These are phyloP conservation scores for Hermaeophaga mercurialis DNA, from an alignment of 2,888 invertebrate genomes.

Conservation along the genomic window DNA sequence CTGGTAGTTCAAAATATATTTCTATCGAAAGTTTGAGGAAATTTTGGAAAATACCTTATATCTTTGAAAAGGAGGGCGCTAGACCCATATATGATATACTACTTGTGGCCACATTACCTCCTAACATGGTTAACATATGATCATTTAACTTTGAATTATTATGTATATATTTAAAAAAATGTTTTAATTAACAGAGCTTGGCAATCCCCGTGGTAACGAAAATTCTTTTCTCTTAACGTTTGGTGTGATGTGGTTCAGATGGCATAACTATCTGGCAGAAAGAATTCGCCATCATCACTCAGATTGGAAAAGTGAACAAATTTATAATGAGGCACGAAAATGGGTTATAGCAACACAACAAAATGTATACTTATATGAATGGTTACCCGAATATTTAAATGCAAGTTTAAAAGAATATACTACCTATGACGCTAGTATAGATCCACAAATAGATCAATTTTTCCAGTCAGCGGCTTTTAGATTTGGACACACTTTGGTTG, in stretches of 20 bases:
- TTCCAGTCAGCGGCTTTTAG: constrained; percentile 67
- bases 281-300: constrained; percentile 47
- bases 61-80: too few species aligned
- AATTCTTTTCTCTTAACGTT: constrained; percentile 62
- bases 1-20: too few species aligned
- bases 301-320: constrained; percentile 58
- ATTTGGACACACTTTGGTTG: constrained; percentile 65
- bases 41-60: too few species aligned
- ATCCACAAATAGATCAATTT: constrained; percentile 66
- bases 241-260: constrained; percentile 62
- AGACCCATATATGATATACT: too few species aligned
- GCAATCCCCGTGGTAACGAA: constrained; percentile 63
- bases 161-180: too few species aligned
- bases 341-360: constrained; percentile 64
- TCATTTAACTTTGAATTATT: too few species aligned
- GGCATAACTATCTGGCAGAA: constrained; percentile 61
- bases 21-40: too few species aligned
- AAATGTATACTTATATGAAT: constrained; percentile 59
- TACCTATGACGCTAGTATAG: constrained; percentile 61
- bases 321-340: constrained; percentile 63
- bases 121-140: too few species aligned
- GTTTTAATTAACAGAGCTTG: constrained; percentile 54
- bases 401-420: constrained; percentile 36
- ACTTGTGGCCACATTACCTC: too few species aligned
- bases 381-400: constrained; percentile 59